phyloP scores from a whole-genome alignment of 2,797 vertebrate species.

The Phoebastria nigripes region DNA sequence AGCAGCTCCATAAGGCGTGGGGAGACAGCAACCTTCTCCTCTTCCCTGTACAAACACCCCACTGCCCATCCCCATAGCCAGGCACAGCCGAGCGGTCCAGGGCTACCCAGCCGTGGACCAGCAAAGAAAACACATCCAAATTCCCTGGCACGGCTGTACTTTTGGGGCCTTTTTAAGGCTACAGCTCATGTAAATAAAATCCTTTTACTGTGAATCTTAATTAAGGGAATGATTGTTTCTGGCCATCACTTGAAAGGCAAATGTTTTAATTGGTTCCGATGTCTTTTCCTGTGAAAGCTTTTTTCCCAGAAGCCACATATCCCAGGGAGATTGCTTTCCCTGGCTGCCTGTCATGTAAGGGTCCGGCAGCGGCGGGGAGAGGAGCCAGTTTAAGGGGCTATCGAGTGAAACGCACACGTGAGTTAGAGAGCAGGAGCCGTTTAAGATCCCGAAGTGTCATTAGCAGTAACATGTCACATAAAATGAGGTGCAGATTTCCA shows the following conservation, averaged over 20 bases:
- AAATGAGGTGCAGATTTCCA: conserved; percentile 77
- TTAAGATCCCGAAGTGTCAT: conserved; percentile 46
- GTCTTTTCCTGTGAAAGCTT: not conserved
- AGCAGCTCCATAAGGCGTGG: accelerated
- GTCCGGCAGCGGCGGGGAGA: not conserved
- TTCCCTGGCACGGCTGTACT: accelerated
- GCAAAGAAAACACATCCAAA: not conserved
- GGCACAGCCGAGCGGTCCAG: not conserved
- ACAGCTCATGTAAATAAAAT: conserved; percentile 52
- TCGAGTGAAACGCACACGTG: not conserved
- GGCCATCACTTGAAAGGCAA: conserved; percentile 28
- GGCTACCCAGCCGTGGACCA: accelerated
- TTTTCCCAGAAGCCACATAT: not conserved
- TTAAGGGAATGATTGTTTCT: conserved; percentile 41
- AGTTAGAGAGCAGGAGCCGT: conserved; percentile 13
- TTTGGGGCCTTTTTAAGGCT: not conserved
- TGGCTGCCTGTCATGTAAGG: not conserved
- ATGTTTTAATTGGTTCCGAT: conserved; percentile 50
- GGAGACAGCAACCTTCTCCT: not conserved
- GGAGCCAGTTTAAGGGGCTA: not conserved
- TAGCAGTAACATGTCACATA: conserved; percentile 65
- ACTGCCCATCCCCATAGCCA: not conserved
- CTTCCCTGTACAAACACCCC: too few species aligned
- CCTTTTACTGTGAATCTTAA: conserved; percentile 49
- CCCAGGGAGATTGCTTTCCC: not conserved